Evolutionary conservation across 1,140 invertebrate species (phyloP), one percentile per base, ranked within the genome.

Genomic region (Drosophila saltans): DNA sequence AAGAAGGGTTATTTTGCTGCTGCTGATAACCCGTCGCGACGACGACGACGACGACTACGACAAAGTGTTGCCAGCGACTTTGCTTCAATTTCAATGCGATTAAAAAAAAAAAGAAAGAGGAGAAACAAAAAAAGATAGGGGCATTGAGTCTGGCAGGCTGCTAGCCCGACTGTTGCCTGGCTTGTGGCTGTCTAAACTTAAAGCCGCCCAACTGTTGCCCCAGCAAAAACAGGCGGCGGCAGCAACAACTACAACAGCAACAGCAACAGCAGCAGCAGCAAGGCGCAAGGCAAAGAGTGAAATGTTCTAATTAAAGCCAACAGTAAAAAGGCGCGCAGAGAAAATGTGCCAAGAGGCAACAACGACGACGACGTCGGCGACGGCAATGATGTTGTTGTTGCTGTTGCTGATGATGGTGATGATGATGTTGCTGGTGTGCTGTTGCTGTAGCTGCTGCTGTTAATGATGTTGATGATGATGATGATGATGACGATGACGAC

Each of bases 231-330:
- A 33, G 8, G 41, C 52, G 24, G 28, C 45, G 2, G 3, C 45
- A 36, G 6, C 30, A 61, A 24, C 39, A 26, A 61, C 36, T 39
- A 21, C 16, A 61, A 40, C 33, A 58, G 21, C 33, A 26, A 30
- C 59, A 68, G 11, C 60, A 70, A 0, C 59, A 62, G 16, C 67
- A 68, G 6, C 58, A 55, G 11, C 67, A 61, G 21, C 66, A 69
- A 57, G 59, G 41, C 41, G 59, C 59, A 67, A 66, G 64, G 52
- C 30, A 75, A 78, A 78, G 77, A 78, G 83, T 88, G 77, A 88
- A 88, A 88, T 89, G 83, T 89, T 88, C 83, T 88, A 88, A 88
- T 88, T 88, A 88, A 88, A 88, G 84, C 74, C 80, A 81, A 74
- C 82, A 82, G 83, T 88, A 86, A 88, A 88, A 88, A 77, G 66